Evolutionary conservation across 2,888 invertebrate species (phyloP).

Genomic region (Parnassius apollo): DNA sequence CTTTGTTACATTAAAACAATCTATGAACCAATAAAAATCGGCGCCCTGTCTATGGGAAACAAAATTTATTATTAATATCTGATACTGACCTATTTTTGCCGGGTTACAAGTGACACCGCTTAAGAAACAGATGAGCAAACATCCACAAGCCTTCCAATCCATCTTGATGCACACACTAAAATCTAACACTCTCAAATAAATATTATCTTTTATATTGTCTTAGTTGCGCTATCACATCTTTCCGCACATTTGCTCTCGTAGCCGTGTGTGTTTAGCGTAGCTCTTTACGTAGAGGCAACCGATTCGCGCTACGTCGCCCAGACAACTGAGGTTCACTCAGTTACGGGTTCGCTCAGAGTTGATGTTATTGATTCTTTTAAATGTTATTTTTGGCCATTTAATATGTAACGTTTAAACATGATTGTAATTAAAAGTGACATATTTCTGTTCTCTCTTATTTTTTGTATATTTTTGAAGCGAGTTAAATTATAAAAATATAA

Average conservation of each 20-base stretch:
- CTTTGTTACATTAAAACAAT: too few relatives aligned
- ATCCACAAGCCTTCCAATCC: slow-evolving; percentile 53
- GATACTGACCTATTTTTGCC: slow-evolving; percentile 75
- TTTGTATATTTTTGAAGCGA: too few relatives aligned
- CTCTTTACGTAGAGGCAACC: slow-evolving; percentile 42
- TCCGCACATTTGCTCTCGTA: slow-evolving; percentile 40
- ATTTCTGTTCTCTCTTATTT: too few relatives aligned
- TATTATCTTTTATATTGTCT: slow-evolving; percentile 33
- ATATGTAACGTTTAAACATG: slow-evolving; percentile 45
- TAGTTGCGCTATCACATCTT: slow-evolving; percentile 54
- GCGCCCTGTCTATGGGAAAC: slow-evolving; percentile 38
- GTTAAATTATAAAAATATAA: too few relatives aligned
- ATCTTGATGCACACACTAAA: slow-evolving; percentile 49
- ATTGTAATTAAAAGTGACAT: slow-evolving; percentile 20
- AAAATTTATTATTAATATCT: slow-evolving; percentile 53
- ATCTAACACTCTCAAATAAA: slow-evolving; percentile 40
- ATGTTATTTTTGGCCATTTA: slow-evolving; percentile 77
- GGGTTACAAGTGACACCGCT: slow-evolving; percentile 60
- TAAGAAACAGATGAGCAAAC: slow-evolving; percentile 47
- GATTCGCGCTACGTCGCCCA: slow-evolving; percentile 58
- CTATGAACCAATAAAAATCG: background rate
- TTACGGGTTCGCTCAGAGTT: slow-evolving; percentile 51
- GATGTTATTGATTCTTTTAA: slow-evolving; percentile 78
- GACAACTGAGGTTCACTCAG: slow-evolving; percentile 62
- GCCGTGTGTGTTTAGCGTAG: slow-evolving; percentile 31